phyloP scores from a whole-genome alignment of 2,797 vertebrate genomes.

The Rhinoraja longicauda region DNA sequence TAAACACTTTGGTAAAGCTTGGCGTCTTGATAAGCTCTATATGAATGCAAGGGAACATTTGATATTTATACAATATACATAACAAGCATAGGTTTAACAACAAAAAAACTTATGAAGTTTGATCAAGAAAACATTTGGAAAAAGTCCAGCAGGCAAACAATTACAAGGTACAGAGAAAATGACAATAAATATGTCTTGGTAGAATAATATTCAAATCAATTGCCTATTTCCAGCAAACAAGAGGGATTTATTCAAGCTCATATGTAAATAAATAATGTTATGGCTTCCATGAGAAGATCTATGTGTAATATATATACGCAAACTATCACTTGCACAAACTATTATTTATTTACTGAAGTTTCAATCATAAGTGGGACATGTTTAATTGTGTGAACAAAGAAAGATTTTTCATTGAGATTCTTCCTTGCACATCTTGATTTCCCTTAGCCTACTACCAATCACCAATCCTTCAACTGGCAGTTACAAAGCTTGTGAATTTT shows the following conservation, averaged over 20 bases:
- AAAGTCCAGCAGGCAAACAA: not conserved
- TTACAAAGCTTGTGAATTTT: not conserved
- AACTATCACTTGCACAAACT: not conserved
- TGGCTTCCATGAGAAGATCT: not conserved
- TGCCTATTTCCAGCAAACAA: not conserved
- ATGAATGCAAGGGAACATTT: not conserved
- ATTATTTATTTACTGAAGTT: not conserved
- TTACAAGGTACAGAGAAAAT: not conserved
- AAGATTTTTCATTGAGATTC: not conserved
- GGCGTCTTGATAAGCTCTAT: not conserved
- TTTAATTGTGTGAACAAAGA: not conserved
- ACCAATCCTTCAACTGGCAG: not conserved
- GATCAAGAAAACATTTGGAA: not conserved
- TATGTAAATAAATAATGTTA: not conserved
- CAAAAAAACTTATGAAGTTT: not conserved
- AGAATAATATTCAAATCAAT: not conserved
- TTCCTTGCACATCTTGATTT: too few relatives aligned
- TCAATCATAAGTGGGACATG: not conserved
- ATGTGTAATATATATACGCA: not conserved
- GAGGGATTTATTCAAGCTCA: not conserved
- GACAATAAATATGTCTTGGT: not conserved
- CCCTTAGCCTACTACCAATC: not conserved
- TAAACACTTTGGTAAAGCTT: not conserved
- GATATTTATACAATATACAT: not conserved
- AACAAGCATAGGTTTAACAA: not conserved